Conservation (phyloP, 2,888 invertebrate species). For the Trissonchulus sp. region DNA sequence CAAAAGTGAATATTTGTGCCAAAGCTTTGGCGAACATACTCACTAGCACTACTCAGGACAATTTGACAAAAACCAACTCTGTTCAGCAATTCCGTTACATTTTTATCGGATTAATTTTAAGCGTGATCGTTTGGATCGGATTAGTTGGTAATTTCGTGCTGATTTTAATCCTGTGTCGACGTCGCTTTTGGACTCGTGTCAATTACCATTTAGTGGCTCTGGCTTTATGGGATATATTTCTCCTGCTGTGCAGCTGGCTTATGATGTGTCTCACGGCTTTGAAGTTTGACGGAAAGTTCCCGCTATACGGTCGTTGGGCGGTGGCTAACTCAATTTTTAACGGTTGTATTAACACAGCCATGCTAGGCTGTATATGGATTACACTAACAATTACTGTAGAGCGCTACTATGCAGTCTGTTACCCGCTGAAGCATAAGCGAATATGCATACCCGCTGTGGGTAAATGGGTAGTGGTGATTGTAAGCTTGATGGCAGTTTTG, state of each 20-base stretch:
- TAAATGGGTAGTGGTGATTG: not conserved
- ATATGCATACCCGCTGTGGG: not conserved
- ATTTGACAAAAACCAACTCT: no score
- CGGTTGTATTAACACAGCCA: not conserved
- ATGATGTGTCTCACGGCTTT: conserved; percentile 1
- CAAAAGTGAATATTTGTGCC: no score
- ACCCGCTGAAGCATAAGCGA: not conserved
- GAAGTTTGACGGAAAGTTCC: not conserved
- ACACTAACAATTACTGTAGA: not conserved
- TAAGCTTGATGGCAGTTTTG: not conserved
- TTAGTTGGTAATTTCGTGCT: no score
- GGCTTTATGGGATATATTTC: not conserved
- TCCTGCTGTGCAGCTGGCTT: not conserved
- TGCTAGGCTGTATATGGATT: not conserved
- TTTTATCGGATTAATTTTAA: no score
- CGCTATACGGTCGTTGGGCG: not conserved
- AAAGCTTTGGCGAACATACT: no score
- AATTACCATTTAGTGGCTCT: conserved; percentile 8
- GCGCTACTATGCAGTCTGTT: not conserved
- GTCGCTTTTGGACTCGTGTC: conserved; percentile 8
- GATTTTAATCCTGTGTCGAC: no score
- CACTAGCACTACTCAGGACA: no score
- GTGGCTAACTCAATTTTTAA: not conserved
- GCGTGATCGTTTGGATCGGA: no score
- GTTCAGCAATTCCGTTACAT: no score